phyloP scores from a whole-genome alignment of 2,113 vertebrate species.

The Tetrao urogallus region DNA sequence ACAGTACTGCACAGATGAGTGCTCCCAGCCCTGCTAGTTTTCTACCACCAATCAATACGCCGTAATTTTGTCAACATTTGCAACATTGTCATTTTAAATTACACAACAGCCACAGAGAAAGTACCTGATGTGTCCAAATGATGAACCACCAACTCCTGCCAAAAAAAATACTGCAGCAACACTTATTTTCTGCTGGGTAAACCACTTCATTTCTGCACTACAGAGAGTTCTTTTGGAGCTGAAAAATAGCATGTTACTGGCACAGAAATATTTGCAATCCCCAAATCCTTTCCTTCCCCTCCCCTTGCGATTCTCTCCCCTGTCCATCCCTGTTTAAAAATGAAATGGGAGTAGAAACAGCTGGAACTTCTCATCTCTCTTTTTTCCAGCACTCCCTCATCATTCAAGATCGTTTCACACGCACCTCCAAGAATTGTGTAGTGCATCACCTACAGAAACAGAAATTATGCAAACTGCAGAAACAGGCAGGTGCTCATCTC shows the following conservation, averaged over 20 bases:
- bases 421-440: neutral
- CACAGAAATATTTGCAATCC: neutral
- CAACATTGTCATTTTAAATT: constrained; percentile 43
- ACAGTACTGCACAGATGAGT: neutral
- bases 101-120: neutral
- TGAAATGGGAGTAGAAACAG: neutral
- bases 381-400: neutral
- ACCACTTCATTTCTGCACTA: neutral
- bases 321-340: neutral
- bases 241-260: neutral
- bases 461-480: neutral
- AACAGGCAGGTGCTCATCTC: constrained; percentile 18
- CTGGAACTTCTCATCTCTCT: neutral
- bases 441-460: neutral
- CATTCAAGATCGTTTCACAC: neutral
- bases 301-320: neutral
- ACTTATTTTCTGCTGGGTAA: constrained; percentile 25
- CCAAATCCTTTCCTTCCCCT: neutral
- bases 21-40: neutral
- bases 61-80: constrained; percentile 37
- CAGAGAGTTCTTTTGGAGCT: neutral
- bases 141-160: constrained; percentile 34
- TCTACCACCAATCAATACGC: neutral
- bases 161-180: constrained; percentile 17
- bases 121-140: constrained; percentile 41